Evolutionary conservation across 2,888 invertebrate genomes (phyloP).

Genomic region (Heliconius erato): DNA sequence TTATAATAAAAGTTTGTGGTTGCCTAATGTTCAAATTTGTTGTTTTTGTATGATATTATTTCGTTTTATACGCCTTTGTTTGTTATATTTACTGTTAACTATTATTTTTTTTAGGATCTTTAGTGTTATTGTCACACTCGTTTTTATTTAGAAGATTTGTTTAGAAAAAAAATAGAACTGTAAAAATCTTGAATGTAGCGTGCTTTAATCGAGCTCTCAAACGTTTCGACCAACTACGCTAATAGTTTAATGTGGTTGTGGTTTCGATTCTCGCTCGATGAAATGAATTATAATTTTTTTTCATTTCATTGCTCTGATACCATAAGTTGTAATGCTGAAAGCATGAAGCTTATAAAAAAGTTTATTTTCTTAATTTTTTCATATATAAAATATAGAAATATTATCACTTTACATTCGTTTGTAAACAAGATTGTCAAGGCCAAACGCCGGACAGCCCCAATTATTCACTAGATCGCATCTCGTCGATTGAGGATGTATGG

Average conservation of each 20-base stretch:
- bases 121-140: not conserved
- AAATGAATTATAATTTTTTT: too few species aligned
- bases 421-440: constrained; percentile 54
- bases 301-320: too few species aligned
- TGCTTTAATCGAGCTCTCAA: not conserved
- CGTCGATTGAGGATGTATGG: constrained; percentile 51
- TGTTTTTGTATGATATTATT: not conserved
- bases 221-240: not conserved
- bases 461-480: constrained; percentile 55
- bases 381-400: not conserved
- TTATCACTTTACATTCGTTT: constrained; percentile 22
- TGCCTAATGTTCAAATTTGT: not conserved
- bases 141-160: not conserved
- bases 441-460: constrained; percentile 56
- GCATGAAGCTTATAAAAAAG: too few species aligned
- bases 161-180: not conserved
- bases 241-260: not conserved
- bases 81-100: not conserved
- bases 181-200: not conserved
- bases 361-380: not conserved
- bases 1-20: not conserved
- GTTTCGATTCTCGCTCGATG: too few species aligned
- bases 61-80: not conserved
- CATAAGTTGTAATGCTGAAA: too few species aligned
- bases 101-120: not conserved